These are phyloP conservation scores for Tenualosa thibaudeaui DNA, from an alignment of 2,797 vertebrate species.

Conservation along the genomic window DNA sequence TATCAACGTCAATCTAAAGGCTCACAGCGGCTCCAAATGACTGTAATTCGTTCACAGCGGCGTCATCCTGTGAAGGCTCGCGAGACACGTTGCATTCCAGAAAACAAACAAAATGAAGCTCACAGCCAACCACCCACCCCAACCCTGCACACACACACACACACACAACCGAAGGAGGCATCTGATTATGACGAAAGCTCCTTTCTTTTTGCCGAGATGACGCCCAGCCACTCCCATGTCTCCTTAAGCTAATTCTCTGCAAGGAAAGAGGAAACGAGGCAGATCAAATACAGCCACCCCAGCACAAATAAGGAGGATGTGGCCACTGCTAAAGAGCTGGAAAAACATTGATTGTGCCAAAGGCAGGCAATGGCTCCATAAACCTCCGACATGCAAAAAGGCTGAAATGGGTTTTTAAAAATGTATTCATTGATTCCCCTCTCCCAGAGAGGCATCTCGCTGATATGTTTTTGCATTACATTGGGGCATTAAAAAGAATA, in stretches of 20 bases:
- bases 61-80: not conserved
- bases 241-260: constrained; percentile 63
- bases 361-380: constrained; percentile 56
- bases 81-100: not conserved
- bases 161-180: constrained; percentile 51
- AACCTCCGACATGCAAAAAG: constrained; percentile 58
- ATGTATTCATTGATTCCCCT: constrained; percentile 66
- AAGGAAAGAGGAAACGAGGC: constrained; percentile 50
- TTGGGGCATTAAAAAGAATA: constrained; percentile 56
- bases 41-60: constrained; percentile 13
- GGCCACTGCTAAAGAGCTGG: constrained; percentile 48
- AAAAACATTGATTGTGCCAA: constrained; percentile 69
- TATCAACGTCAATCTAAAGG: constrained; percentile 8
- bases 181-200: not conserved
- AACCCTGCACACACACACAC: too few species aligned
- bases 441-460: constrained; percentile 45
- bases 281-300: constrained; percentile 52
- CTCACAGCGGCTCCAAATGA: constrained; percentile 10
- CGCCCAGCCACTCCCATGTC: constrained; percentile 38
- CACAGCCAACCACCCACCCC: too few species aligned
- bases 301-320: constrained; percentile 53
- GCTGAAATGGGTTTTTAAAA: constrained; percentile 67
- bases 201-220: not conserved
- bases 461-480: constrained; percentile 54
- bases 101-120: not conserved